Base-by-base conservation (phyloP, 2,113 vertebrate genomes). In the Nothoprocta perdicaria region DNA sequence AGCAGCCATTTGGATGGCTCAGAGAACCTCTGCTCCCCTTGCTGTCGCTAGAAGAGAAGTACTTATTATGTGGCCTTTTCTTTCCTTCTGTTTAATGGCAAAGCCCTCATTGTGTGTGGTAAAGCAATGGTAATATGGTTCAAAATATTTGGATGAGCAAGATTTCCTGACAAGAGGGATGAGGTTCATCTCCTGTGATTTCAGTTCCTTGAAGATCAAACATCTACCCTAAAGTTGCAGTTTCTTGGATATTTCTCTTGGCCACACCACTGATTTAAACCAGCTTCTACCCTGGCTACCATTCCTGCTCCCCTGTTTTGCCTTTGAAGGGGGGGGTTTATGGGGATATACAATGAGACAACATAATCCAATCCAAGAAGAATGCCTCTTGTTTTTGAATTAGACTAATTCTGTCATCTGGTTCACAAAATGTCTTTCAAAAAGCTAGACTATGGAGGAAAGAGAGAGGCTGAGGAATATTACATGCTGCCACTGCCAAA, bases 121-220 rank as follows among this genome's bases (percentile, higher is more conserved):
- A 66, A 50, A 57, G 12, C 18, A 55, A 18, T 14, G 10, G n/a
- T 46, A 45, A 19, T 23, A 14, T 22, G 29, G 31, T 57, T 31
- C 45, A 12, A 26, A 76, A 27, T 27, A 38, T 40, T n/a, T 1
- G 0, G 24, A 24, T n/a, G 31, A 45, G 15, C 0, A 0, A 68
- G 14, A 35, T 48, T 52, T 19, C 31, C 35, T 58, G 53, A 53
- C 12, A 52, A 52, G 50, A 61, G 33, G 21, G 14, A 57, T 3
- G 0, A 23, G 27, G 8, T 80, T 77, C 84, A 41, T 67, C 46
- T 72, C 27, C 73, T 31, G 22, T 66, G 35, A 40, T 35, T 72
- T 79, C 38, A 45, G 22, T 40, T 80, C 55, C 35, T 35, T 63
- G 60, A 31, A 62, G 12, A 7, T 68, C 27, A 85, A 68, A 50